A percentile compares a stretch with the other conserved stretches of the same genome.
These are phyloP conservation scores for Pogona vitticeps DNA, from an alignment of 2,113 vertebrate species.

Conservation along the genomic window DNA sequence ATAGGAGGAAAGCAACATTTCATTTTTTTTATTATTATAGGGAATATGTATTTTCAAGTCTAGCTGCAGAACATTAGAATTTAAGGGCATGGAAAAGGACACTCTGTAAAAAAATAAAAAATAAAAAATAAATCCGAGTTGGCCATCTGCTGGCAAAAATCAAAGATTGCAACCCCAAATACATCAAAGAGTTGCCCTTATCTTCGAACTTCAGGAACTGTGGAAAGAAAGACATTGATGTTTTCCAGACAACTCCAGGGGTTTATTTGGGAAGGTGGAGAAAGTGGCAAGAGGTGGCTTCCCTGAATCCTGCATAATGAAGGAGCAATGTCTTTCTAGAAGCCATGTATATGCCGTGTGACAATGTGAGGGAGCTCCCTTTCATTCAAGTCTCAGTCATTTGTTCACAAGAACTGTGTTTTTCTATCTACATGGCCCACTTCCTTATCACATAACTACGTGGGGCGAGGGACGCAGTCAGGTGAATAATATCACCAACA, in stretches of 20 bases:
- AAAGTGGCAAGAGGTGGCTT: neutral
- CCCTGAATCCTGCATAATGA: neutral
- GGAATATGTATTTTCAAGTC: conserved; percentile 42
- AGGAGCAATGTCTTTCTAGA: neutral
- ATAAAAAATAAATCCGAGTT: conserved; percentile 58
- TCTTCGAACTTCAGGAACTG: neutral
- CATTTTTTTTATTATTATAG: neutral
- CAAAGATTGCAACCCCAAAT: neutral
- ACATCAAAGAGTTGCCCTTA: no score
- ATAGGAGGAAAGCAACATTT: neutral
- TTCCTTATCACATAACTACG: neutral
- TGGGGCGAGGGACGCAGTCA: neutral
- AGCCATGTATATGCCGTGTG: neutral
- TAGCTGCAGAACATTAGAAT: conserved; percentile 57
- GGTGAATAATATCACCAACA: neutral
- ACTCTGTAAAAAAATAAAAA: conserved; percentile 32
- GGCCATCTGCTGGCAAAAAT: conserved; percentile 75
- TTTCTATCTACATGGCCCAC: no score
- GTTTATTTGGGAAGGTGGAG: neutral
- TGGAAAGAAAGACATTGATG: neutral
- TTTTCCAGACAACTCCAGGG: neutral
- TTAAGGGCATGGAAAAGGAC: conserved; percentile 56
- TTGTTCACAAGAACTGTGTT: neutral
- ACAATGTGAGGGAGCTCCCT: neutral
- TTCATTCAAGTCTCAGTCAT: neutral